Conservation (phyloP, 2,797 vertebrate genomes). For the Eulemur albifrons region DNA sequence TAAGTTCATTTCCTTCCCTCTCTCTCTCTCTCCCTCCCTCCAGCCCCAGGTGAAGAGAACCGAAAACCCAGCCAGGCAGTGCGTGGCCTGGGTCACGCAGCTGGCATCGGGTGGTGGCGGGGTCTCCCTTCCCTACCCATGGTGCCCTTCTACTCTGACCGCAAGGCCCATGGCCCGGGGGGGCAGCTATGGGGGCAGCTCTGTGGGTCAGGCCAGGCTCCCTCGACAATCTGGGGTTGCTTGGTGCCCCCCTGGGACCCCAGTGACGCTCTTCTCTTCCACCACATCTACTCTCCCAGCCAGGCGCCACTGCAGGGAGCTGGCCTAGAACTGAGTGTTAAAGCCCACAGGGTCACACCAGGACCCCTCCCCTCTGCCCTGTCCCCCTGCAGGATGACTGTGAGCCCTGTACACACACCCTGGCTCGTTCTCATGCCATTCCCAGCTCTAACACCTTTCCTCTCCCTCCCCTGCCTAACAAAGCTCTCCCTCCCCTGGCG, state of each 20-base stretch:
- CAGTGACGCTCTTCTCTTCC: accelerated
- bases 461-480: background rate
- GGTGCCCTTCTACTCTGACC: background rate
- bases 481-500: background rate
- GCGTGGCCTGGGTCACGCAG: background rate
- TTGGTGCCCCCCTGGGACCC: no score
- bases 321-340: background rate
- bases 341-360: accelerated
- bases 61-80: background rate
- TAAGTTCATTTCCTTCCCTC: background rate
- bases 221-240: background rate
- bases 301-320: accelerated
- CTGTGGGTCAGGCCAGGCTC: background rate
- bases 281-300: background rate
- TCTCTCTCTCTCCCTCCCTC: no score
- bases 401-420: accelerated
- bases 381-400: background rate
- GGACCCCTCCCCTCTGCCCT: background rate
- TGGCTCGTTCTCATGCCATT: background rate
- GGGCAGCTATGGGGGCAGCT: no score
- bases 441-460: accelerated
- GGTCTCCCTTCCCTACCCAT: accelerated
- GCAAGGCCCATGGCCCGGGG: accelerated
- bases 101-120: accelerated
- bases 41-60: background rate